These are phyloP conservation scores for Popillia japonica DNA, from an alignment of 1,140 invertebrate genomes.

Conservation along the genomic window DNA sequence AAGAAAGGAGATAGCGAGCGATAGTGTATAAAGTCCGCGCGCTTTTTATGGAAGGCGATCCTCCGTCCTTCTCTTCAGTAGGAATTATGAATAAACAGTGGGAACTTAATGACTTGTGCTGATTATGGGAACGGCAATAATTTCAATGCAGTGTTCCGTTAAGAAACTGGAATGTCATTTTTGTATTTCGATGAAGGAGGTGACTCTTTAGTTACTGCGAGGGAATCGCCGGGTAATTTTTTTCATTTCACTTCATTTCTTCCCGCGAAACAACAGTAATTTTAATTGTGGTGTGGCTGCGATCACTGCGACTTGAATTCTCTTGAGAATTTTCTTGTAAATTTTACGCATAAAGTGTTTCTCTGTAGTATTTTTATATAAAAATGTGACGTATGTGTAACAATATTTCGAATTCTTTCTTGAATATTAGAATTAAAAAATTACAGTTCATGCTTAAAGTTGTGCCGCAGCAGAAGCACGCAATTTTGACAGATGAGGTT, in stretches of 20 bases:
- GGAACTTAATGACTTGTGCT: conserved; percentile 60
- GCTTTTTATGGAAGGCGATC: conserved; percentile 50
- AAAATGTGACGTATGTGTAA: too few species aligned
- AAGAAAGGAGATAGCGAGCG: conserved; percentile 6
- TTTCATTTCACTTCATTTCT: conserved; percentile 39
- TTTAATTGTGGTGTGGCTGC: not conserved
- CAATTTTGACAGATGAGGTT: too few species aligned
- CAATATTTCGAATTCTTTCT: too few species aligned
- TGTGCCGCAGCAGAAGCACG: too few species aligned
- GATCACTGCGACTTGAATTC: not conserved
- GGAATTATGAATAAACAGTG: conserved; percentile 59
- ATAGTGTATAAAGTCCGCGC: conserved; percentile 35
- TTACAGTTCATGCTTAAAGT: too few species aligned
- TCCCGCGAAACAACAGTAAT: conserved; percentile 38
- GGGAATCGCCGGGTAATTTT: conserved; percentile 33
- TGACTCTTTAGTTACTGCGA: conserved; percentile 43
- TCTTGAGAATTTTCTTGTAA: not conserved
- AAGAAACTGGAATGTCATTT: conserved; percentile 56
- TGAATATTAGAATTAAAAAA: too few species aligned
- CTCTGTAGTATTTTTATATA: not conserved
- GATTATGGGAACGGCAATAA: conserved; percentile 60
- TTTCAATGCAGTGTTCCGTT: conserved; percentile 58
- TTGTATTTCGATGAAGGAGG: conserved; percentile 48
- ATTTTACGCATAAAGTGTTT: not conserved
- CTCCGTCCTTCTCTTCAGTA: conserved; percentile 37